phyloP scores from a whole-genome alignment of 2,888 invertebrate species.

The Trachelus tabidus region DNA sequence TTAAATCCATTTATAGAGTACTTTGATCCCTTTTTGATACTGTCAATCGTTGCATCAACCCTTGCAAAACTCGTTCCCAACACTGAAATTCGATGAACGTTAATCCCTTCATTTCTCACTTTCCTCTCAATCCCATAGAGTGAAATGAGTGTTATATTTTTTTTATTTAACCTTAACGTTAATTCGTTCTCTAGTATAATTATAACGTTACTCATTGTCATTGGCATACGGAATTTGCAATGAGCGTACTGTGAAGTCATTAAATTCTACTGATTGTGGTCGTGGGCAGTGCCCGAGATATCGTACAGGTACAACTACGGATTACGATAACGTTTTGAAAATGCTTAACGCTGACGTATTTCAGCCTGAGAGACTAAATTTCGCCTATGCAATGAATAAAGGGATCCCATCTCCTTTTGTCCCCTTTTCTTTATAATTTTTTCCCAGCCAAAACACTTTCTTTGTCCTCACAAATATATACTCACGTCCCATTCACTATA shows the following conservation, averaged over 20 bases:
- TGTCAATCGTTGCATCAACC: background rate
- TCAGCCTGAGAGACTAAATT: background rate
- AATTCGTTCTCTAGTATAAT: background rate
- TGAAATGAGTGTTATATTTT: background rate
- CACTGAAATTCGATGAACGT: background rate
- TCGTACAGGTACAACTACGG: background rate
- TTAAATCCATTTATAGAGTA: background rate
- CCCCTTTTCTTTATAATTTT: background rate
- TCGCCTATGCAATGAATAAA: background rate
- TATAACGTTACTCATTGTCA: conserved; percentile 4
- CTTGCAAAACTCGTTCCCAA: background rate
- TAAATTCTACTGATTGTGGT: conserved; percentile 4
- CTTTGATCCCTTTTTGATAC: background rate
- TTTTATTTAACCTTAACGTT: background rate
- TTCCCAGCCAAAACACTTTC: background rate
- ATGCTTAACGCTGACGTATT: background rate
- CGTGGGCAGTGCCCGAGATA: conserved; percentile 1
- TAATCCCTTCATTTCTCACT: background rate
- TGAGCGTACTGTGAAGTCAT: background rate
- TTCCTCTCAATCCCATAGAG: background rate
- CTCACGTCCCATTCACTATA: background rate
- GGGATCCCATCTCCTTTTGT: background rate
- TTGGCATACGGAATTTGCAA: background rate
- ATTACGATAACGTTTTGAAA: background rate
- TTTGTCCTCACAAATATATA: background rate